Evolutionary conservation across 2,113 vertebrate genomes (phyloP), one percentile per base, ranked within the genome.

Genomic region (Hypomesus transpacificus): DNA sequence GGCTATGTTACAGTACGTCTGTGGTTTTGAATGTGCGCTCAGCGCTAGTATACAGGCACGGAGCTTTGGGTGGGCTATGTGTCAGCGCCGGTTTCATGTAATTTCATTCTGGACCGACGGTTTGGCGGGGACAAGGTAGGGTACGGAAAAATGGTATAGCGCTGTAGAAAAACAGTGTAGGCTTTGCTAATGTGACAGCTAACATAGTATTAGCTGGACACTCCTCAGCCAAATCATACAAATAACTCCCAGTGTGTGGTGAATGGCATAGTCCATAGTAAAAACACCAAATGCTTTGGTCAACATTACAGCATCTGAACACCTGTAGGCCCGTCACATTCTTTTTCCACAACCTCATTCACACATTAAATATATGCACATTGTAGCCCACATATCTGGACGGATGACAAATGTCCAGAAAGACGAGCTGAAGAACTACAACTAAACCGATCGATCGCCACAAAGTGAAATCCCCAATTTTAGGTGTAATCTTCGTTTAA

Each of bases 151-250:
- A 82, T 81, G 74, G 78, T 85, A 82, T 75, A 86, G 82, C 81
- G 83, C 84, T 82, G 78, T 86, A 76, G 76, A 70, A 80, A 83
- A 87, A 84, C 81, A 84, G 21, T 69, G 76, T 82, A 81, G 87
- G 85, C 75, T 84, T 85, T 75, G 78, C 77, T 82, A 88, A 88
- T 71, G 81, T 88, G 86, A 89, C 84, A 85, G 79, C 77, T 82
- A 87, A 83, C 79, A 79, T 79, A 78, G 85, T 75, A 86, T 89
- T 84, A 87, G 73, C 46, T 76, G 75, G 65, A 59, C 20, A 65
- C 50, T 1, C 52, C 72, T 46, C 3, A 18, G 69, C 63, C 69
- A 79, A 76, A 78, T 82, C 64, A 65, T 26, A 74, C 39, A 69
- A 52, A 57, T 58, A 69, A 78, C 77, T 17, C 53, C 64, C 78